These are phyloP conservation scores for Xyrichtys novacula DNA, from an alignment of 2,797 vertebrate species.

Conservation along the genomic window DNA sequence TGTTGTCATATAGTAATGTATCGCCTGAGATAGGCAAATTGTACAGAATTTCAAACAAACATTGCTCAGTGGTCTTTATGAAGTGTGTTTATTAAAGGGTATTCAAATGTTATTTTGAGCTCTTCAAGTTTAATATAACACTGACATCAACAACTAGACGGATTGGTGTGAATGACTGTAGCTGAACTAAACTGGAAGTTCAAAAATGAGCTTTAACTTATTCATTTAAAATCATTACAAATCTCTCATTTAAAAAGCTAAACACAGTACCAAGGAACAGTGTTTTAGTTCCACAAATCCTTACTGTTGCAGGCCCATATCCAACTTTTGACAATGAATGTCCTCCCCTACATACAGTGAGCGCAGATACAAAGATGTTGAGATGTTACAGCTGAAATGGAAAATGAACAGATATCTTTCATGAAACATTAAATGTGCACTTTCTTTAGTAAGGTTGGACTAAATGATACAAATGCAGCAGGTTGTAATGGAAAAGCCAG, in stretches of 20 bases:
- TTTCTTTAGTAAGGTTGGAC: neutral
- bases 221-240: constrained; percentile 27
- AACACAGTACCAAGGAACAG: constrained; percentile 17
- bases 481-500: neutral
- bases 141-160: constrained; percentile 59
- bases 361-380: constrained; percentile 20
- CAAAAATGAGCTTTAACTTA: constrained; percentile 8
- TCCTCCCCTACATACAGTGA: neutral
- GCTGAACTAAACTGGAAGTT: constrained; percentile 34
- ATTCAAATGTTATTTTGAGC: constrained; percentile 58
- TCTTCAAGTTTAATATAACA: constrained; percentile 60
- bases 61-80: constrained; percentile 17
- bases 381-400: constrained; percentile 11
- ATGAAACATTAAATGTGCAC: constrained; percentile 4
- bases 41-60: constrained; percentile 15
- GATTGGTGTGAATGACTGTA: constrained; percentile 34
- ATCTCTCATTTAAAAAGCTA: constrained; percentile 23
- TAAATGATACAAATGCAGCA: constrained; percentile 11
- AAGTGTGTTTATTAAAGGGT: constrained; percentile 77
- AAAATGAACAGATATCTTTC: neutral
- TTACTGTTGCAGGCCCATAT: neutral
- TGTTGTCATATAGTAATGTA: too few species aligned
- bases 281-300: neutral
- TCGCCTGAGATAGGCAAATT: too few species aligned
- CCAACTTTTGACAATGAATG: neutral